Evolutionary conservation across 1,140 invertebrate species (phyloP).

Genomic region (Papilio polytes): DNA sequence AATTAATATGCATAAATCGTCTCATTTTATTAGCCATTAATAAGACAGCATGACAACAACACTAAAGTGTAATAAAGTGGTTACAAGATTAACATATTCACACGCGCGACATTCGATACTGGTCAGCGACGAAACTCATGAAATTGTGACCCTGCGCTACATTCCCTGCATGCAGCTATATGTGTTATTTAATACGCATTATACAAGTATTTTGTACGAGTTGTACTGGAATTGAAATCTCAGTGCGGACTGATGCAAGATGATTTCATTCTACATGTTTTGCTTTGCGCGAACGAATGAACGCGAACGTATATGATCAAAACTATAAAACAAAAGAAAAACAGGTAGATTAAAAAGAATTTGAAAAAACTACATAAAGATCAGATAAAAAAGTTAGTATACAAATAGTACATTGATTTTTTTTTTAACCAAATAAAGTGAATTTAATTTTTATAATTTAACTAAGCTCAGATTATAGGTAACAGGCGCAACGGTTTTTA

Average conservation of each 20-base stretch:
- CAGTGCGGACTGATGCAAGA: constrained; percentile 38
- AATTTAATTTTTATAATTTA: too few relatives aligned
- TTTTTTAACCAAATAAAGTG: too few relatives aligned
- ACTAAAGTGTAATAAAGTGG: neutral
- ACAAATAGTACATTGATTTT: too few relatives aligned
- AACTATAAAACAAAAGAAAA: too few relatives aligned
- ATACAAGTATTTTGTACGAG: constrained; percentile 41
- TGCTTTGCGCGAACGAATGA: neutral
- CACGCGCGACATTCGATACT: constrained; percentile 24
- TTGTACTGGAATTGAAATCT: constrained; percentile 35
- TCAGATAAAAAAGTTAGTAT: too few relatives aligned
- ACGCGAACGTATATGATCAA: neutral
- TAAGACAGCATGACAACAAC: neutral
- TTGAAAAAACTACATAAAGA: too few relatives aligned
- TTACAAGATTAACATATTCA: constrained; percentile 32
- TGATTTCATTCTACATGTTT: neutral
- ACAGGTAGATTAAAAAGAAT: too few relatives aligned
- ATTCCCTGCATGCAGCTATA: constrained; percentile 45
- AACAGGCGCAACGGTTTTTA: too few relatives aligned
- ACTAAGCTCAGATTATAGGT: too few relatives aligned
- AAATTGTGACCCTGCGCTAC: constrained; percentile 54
- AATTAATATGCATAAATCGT: constrained; percentile 9
- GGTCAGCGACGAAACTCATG: constrained; percentile 35
- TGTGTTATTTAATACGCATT: constrained; percentile 40
- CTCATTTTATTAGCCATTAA: neutral